These are phyloP conservation scores for Melanostoma mellinum DNA, from an alignment of 2,888 invertebrate genomes.

Conservation along the genomic window DNA sequence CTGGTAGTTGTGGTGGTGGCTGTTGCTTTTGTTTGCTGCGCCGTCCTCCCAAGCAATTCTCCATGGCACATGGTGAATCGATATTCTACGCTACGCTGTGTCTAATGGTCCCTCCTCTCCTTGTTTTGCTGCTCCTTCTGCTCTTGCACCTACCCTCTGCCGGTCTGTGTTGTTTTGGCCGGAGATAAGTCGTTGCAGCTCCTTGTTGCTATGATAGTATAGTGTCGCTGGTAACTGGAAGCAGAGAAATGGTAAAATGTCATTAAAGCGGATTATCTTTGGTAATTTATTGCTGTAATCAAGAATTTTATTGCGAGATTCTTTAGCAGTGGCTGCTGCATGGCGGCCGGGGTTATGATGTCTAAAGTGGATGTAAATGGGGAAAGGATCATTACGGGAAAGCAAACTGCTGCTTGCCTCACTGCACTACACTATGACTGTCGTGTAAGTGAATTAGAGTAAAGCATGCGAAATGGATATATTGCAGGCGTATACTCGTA, in stretches of 20 bases:
- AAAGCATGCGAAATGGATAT: constrained; percentile 50
- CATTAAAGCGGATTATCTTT: constrained; percentile 70
- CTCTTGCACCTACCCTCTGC: constrained; percentile 3
- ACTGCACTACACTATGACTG: background rate
- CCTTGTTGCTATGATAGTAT: constrained; percentile 48
- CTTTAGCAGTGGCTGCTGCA: constrained; percentile 45
- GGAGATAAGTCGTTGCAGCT: constrained; percentile 68
- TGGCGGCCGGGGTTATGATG: constrained; percentile 62
- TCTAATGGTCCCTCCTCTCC: constrained; percentile 57
- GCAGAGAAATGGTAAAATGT: constrained; percentile 72
- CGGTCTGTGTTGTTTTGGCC: constrained; percentile 39
- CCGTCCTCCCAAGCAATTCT: constrained; percentile 81
- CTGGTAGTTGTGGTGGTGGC: constrained; percentile 75
- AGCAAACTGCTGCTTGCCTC: constrained; percentile 22
- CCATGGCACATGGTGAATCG: constrained; percentile 81
- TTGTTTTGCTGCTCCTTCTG: constrained; percentile 6
- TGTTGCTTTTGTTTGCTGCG: constrained; percentile 77
- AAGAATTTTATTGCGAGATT: constrained; percentile 71
- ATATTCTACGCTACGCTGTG: constrained; percentile 69
- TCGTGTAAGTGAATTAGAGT: constrained; percentile 53
- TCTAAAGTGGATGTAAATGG: constrained; percentile 70
- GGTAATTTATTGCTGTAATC: constrained; percentile 72
- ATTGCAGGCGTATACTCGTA: constrained; percentile 23
- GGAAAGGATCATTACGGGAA: constrained; percentile 66
- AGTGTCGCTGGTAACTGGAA: constrained; percentile 62